Conservation (phyloP, 1,140 invertebrate species). For the Neodiprion virginianus region DNA sequence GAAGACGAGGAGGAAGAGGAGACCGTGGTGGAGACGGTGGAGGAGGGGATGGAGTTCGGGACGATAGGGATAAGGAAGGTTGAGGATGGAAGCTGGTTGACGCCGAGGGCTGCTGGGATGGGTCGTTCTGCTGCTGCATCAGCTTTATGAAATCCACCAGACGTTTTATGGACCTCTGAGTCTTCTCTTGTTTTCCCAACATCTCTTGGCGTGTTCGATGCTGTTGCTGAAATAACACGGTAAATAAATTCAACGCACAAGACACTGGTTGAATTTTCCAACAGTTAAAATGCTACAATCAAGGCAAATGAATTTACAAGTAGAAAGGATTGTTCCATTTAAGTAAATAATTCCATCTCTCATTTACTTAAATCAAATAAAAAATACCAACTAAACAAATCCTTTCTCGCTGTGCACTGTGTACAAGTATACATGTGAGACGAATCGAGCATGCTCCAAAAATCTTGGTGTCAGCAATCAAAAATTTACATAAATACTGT, state of each 20-base stretch:
- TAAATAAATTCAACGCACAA: background rate
- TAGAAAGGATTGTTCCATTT: too few relatives aligned
- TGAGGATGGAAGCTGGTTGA: slow-evolving; percentile 53
- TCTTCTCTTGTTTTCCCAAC: slow-evolving; percentile 56
- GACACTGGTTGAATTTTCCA: too few relatives aligned
- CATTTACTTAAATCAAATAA: too few relatives aligned
- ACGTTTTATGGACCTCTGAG: slow-evolving; percentile 57
- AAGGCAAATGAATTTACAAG: too few relatives aligned
- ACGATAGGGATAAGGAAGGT: slow-evolving; percentile 57
- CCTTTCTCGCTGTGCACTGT: too few relatives aligned
- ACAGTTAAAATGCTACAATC: too few relatives aligned
- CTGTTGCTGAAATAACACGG: slow-evolving; percentile 42
- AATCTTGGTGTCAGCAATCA: too few relatives aligned
- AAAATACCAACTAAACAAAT: too few relatives aligned
- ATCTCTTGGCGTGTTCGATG: slow-evolving; percentile 53
- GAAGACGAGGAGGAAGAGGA: background rate
- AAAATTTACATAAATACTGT: too few relatives aligned
- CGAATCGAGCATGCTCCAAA: too few relatives aligned
- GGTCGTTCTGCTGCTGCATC: slow-evolving; percentile 45
- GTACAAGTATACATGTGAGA: too few relatives aligned
- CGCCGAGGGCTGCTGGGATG: slow-evolving; percentile 39
- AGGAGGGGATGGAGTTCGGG: slow-evolving; percentile 29
- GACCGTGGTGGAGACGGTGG: slow-evolving; percentile 11
- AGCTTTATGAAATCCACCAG: slow-evolving; percentile 57
- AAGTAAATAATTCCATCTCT: too few relatives aligned